Base-by-base conservation (phyloP, 2,113 vertebrate species). In the Apaloderma vittatum region DNA sequence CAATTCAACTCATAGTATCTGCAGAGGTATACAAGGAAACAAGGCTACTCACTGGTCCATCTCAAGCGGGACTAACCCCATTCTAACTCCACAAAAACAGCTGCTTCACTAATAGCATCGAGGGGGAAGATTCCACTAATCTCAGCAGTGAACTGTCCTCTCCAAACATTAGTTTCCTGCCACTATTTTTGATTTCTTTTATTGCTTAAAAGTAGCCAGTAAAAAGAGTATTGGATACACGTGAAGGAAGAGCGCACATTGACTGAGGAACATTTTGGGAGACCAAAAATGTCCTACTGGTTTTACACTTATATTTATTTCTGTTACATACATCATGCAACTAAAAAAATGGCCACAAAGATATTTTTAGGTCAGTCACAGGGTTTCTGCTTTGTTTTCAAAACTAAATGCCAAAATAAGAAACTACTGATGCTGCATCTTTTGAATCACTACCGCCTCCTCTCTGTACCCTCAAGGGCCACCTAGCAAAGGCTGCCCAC, bases 391-490 rank as follows among this genome's bases (percentile, higher is more conserved):
- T 36, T 66, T 43, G n/a, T 59, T 82, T 88, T 27, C 51, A 63
- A 66, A 59, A 8, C 3, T 15, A 67, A 79, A 77, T n/a, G 4
- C 15, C 26, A 29, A 58, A 74, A 66, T 21, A 70, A 43, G 9
- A 71, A 82, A 2, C 9, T 40, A 32, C 16, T 40, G 3, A 21
- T n/a, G 59, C 32, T 0, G 0, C 1, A 0, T 8, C 29, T 58
- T 55, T 40, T 19, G 2, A 82, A 52, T 15, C n/a, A 22, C 9
- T 19, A 29, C 2, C 3, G 15, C 18, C 9, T 58, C 15, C 20
- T 58, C 23, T 62, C 52, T 23, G 12, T 6, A 58, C 5, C 34
- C 58, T 67, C 32, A 32, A 36, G 37, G 23, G 29, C 51, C 30
- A 30, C 17, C 57, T 51, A 26, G 23, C 29, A 55, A 57, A 67